phyloP scores from a whole-genome alignment of 2,797 vertebrate species.

The Allobates femoralis region DNA sequence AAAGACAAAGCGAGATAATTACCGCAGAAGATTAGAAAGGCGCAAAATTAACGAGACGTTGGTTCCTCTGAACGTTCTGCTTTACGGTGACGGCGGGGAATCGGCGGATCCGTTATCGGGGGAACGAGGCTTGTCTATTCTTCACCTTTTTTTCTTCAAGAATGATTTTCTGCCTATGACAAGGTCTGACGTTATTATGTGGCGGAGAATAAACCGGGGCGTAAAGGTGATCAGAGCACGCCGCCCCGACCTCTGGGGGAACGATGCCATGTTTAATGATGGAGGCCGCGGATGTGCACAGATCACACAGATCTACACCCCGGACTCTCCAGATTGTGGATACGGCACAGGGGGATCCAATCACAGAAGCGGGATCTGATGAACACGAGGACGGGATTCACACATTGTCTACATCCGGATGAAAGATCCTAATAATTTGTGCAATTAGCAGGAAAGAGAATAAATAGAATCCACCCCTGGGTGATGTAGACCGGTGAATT shows the following conservation, averaged over 20 bases:
- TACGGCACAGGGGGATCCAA: not conserved
- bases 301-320: not conserved
- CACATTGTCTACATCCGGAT: too few species aligned
- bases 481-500: too few species aligned
- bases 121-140: not conserved
- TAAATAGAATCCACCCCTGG: too few species aligned
- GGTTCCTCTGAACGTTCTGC: slow-evolving; percentile 37
- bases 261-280: not conserved
- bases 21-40: slow-evolving; percentile 37
- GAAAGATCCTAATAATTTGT: not conserved
- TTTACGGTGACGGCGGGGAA: not conserved
- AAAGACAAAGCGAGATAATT: slow-evolving; percentile 48
- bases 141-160: not conserved
- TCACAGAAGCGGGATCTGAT: not conserved
- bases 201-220: not conserved
- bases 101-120: slow-evolving; percentile 10
- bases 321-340: not conserved
- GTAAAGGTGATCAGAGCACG: not conserved
- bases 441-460: too few species aligned
- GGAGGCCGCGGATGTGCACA: not conserved
- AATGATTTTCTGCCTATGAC: not conserved
- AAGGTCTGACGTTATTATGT: not conserved
- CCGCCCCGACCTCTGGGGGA: too few species aligned
- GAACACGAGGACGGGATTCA: not conserved
- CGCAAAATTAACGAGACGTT: slow-evolving; percentile 34